These are phyloP conservation scores for Philaenus spumarius DNA, from an alignment of 1,140 invertebrate genomes.

Conservation along the genomic window DNA sequence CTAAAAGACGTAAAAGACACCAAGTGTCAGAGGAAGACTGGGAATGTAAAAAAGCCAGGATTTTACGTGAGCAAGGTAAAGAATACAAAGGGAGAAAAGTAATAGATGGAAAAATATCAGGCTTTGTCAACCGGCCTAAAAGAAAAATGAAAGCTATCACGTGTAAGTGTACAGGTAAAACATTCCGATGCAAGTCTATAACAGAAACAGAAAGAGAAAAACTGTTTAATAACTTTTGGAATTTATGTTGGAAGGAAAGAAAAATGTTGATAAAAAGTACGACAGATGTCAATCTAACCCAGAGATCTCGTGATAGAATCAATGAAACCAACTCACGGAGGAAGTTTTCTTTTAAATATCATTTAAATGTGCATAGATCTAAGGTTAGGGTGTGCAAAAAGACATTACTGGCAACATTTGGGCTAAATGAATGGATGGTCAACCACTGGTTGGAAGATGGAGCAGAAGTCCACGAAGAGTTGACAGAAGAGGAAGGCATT, in stretches of 20 bases:
- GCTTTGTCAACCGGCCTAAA: not conserved
- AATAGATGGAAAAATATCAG: not conserved
- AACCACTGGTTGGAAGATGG: conserved; percentile 7
- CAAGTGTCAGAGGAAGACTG: not conserved
- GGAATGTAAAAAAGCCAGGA: not conserved
- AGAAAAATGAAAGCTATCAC: not conserved
- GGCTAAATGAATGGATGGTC: conserved; percentile 1
- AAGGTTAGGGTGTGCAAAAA: not conserved
- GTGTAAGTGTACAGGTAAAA: not conserved
- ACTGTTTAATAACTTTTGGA: no score
- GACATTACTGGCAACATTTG: not conserved
- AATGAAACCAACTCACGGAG: not conserved
- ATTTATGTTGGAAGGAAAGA: not conserved
- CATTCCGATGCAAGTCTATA: not conserved
- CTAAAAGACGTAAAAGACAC: not conserved
- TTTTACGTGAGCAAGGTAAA: not conserved
- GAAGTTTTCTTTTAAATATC: not conserved
- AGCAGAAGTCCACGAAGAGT: not conserved
- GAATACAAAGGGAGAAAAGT: not conserved
- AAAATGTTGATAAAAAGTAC: not conserved
- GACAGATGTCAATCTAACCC: not conserved
- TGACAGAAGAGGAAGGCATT: not conserved
- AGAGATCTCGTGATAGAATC: not conserved
- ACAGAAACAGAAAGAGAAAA: not conserved
- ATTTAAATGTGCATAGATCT: not conserved